These are phyloP conservation scores for Leptinotarsa rubiginosa DNA, from an alignment of 2,888 invertebrate species.

Conservation along the genomic window DNA sequence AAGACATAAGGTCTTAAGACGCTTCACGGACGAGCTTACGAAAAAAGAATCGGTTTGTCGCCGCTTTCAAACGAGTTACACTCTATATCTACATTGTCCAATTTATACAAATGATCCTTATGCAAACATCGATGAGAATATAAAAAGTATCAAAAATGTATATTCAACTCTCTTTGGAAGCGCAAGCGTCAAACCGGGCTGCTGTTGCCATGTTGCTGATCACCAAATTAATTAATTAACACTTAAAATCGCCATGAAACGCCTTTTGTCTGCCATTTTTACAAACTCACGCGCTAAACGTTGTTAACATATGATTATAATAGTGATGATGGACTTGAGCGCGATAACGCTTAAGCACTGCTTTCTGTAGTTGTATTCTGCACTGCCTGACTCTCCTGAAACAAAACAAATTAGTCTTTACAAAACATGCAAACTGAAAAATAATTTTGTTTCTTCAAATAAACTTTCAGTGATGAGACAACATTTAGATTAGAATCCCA, in stretches of 20 bases:
- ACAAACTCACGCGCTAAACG: conserved; percentile 66
- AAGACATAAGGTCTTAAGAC: conserved; percentile 67
- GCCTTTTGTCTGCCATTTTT: conserved; percentile 65
- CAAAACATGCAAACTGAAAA: too few species aligned
- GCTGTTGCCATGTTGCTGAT: conserved; percentile 20
- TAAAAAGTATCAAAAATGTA: conserved; percentile 65
- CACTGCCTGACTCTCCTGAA: conserved; percentile 72
- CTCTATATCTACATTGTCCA: conserved; percentile 43
- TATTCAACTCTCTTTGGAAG: conserved; percentile 51
- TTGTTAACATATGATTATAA: conserved; percentile 64
- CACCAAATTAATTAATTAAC: conserved; percentile 35
- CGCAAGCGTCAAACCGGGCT: conserved; percentile 50
- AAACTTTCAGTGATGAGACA: too few species aligned
- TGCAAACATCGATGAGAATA: conserved; percentile 61
- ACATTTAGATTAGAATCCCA: too few species aligned
- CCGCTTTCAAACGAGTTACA: conserved; percentile 54
- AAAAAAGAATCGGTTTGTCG: conserved; percentile 51
- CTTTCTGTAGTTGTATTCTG: conserved; percentile 73
- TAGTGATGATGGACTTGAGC: conserved; percentile 58
- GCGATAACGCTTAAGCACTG: conserved; percentile 69
- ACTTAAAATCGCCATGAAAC: conserved; percentile 60
- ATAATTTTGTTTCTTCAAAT: too few species aligned
- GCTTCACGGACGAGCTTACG: conserved; percentile 61
- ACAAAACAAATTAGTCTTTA: conserved; percentile 47
- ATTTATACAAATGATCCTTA: conserved; percentile 55